Conservation (phyloP, 2,797 vertebrate species). For the Lindbergichthys nudifrons region DNA sequence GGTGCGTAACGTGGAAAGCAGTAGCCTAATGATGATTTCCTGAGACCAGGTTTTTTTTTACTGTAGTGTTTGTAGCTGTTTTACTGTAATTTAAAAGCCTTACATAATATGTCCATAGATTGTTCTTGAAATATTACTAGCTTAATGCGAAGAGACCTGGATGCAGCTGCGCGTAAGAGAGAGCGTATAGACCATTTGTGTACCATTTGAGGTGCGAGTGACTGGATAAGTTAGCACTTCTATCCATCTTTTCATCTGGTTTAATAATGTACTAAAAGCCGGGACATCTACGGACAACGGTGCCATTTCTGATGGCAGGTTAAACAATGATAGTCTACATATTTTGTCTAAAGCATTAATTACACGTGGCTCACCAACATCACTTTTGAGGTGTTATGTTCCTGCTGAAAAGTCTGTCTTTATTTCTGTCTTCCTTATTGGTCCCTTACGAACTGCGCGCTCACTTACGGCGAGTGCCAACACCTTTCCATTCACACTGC, state of each 20-base stretch:
- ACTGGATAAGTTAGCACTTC: neutral
- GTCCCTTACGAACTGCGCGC: neutral
- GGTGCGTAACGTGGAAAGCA: no score
- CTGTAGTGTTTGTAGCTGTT: neutral
- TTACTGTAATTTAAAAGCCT: no score
- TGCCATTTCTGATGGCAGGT: neutral
- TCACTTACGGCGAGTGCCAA: constrained; percentile 6
- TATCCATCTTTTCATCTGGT: constrained; percentile 1
- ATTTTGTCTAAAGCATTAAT: no score
- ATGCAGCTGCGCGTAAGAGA: neutral
- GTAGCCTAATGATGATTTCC: neutral
- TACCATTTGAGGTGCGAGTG: neutral
- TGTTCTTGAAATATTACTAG: neutral
- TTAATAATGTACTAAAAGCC: neutral
- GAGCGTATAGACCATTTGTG: constrained; percentile 3
- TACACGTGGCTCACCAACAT: neutral
- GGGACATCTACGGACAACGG: neutral
- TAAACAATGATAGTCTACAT: neutral
- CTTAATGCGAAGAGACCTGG: neutral
- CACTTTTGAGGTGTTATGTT: neutral
- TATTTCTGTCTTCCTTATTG: neutral
- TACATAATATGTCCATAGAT: no score
- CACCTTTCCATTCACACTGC: constrained; percentile 10
- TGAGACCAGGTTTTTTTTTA: neutral
- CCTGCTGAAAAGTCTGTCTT: neutral